phyloP scores from a whole-genome alignment of 2,797 vertebrate genomes.

The Rhadinocentrus ornatus region DNA sequence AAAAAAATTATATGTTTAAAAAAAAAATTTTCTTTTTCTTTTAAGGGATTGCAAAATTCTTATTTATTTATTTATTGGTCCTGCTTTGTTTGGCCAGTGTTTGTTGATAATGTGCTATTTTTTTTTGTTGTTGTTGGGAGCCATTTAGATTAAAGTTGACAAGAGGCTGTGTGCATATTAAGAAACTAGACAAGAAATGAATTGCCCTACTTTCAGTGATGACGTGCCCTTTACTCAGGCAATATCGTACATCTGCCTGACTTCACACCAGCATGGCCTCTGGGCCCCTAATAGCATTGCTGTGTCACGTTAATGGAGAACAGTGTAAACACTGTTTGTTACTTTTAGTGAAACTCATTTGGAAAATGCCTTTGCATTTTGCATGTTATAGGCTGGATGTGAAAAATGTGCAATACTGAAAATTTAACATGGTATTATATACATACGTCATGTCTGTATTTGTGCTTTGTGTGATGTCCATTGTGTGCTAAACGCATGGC shows the following conservation, averaged over 20 bases:
- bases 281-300: slow-evolving; percentile 29
- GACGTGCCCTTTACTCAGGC: slow-evolving; percentile 58
- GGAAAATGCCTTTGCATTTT: slow-evolving; percentile 4
- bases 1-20: no score
- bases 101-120: background rate
- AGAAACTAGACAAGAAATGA: slow-evolving; percentile 39
- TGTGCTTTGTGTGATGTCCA: no score
- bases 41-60: background rate
- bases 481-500: no score
- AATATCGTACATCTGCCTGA: slow-evolving; percentile 27
- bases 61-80: background rate
- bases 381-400: background rate
- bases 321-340: slow-evolving; percentile 18
- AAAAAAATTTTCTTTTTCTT: no score
- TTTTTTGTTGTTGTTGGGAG: slow-evolving; percentile 22
- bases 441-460: background rate
- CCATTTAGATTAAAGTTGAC: slow-evolving; percentile 45
- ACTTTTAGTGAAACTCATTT: slow-evolving; percentile 2
- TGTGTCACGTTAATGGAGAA: slow-evolving; percentile 20
- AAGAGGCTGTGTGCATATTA: slow-evolving; percentile 30
- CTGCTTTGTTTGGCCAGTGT: background rate
- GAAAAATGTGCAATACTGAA: background rate
- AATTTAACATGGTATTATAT: background rate
- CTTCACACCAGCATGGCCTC: slow-evolving; percentile 25
- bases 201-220: slow-evolving; percentile 56